Base-by-base conservation (phyloP, 1,140 invertebrate genomes). In the Drosophila subpulchrella region DNA sequence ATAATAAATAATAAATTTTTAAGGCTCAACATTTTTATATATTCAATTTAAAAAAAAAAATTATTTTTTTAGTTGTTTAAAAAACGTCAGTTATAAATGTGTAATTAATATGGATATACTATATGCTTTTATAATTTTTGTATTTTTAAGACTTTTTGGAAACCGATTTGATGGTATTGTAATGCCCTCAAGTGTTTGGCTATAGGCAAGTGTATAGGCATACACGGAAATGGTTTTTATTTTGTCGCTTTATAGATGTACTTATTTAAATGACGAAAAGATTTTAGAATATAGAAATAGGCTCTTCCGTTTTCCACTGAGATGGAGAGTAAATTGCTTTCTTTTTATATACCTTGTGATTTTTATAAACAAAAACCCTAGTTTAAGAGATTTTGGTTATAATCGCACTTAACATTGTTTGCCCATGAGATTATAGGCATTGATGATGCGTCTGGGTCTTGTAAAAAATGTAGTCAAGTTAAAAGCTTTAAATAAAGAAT, bases 141-240 rank as follows among this genome's bases (percentile, higher is more conserved):
- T n/a, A n/a, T n/a, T 32, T 7, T 12, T 5, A 24, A 27, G 12
- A 30, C 3, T 12, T 34, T 1, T 34, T 3, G 6, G 7, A 6
- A 36, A 3, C 12, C 11, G 2, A 11, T 12, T 36, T 12, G 5
- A 11, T 51, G 4, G 11, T 59, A 59, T 34, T 63, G 17, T 34
- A 36, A 20, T 60, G n/a, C 7, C 20, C 55, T 11, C 39, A 27
- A n/a, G 7, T 60, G 61, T 63, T 11, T n/a, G 13, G 38, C 27
- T 34, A 10, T 39, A 2, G 39, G 32, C 34, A 17, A 54, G 20
- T 41, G 17, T 56, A 32, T 41, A 55, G 34, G 6, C 59, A 61
- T 20, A 41, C 12, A 62, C 32, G 30, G 50, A 17, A 38, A 12
- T 7, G 10, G n/a, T 41, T 8, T 61, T 34, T 6, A 8, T 32